Base-by-base conservation (phyloP, 1,140 invertebrate species). In the Hetaerina americana region DNA sequence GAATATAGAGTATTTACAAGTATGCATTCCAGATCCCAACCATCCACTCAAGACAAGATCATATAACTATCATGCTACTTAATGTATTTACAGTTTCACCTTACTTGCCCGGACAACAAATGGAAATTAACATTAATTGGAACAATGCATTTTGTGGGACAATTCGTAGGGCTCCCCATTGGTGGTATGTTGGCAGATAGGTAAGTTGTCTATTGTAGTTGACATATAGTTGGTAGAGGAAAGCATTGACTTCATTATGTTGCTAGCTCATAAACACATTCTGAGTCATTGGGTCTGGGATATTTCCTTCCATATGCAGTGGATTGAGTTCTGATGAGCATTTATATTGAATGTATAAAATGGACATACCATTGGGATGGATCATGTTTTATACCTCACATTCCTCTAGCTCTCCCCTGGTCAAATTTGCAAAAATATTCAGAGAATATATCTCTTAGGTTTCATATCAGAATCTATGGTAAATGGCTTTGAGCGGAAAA, bases 61-160 rank as follows among this genome's bases (percentile, higher is more conserved):
- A 40, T 8, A 8, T 40, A 6, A 40, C 18, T 40, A 8, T 40
- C 31, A 40, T 8, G 6, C 31, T 40, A 8, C 22, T 57, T n/a
- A 2, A 2, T 15, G 12, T 68, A 2, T 15, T 68, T 68, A 1
- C 24, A 68, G 67, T 68, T 68, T 25, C 12, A 26, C 27, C 15
- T 68, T 18, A 68, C 27, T n/a, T 71, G 70, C 25, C n/a, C 24
- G 5, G 70, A 71, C 1, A 71, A 71, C 70, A 66, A 71, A 27
- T 71, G 70, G 70, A 71, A 71, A 24, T 31, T 71, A 26, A 66
- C 70, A 18, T 49, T 71, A 8, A 22, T 49, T 1, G 70, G 70
- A 5, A 71, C 70, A 18, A 26, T 71, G 22, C 49, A 49, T 25
- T 66, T 27, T 27, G n/a, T 40, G 24, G 70, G 70, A 2, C 26